Evolutionary conservation across 2,888 invertebrate genomes (phyloP).

Genomic region (Mylabris sibirica): DNA sequence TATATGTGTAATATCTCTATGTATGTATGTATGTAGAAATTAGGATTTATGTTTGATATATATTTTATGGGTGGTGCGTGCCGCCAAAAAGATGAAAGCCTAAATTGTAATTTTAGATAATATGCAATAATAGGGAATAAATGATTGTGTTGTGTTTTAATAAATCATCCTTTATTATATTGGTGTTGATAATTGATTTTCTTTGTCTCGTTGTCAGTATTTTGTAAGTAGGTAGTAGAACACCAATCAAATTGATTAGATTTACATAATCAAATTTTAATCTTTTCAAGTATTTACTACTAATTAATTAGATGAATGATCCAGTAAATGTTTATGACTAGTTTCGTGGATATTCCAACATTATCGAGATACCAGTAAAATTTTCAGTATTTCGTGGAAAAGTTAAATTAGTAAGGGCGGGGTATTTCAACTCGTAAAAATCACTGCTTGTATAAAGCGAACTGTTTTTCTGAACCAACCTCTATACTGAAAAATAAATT

Average conservation of each 20-base stretch:
- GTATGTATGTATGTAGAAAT: constrained; percentile 21
- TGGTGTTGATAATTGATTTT: background rate
- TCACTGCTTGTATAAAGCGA: background rate
- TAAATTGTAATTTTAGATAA: background rate
- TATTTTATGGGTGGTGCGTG: constrained; percentile 22
- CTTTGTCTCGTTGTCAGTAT: background rate
- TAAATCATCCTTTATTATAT: background rate
- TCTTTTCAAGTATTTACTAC: background rate
- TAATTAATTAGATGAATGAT: background rate
- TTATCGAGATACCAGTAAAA: background rate
- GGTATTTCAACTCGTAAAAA: constrained; percentile 3
- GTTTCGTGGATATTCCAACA: background rate
- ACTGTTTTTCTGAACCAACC: background rate
- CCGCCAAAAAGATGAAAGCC: background rate
- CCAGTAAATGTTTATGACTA: background rate
- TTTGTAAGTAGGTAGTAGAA: too few relatives aligned
- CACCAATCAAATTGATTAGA: background rate
- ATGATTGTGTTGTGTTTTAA: background rate
- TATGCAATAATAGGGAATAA: background rate
- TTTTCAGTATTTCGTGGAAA: background rate
- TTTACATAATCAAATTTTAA: background rate
- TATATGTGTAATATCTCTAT: too few relatives aligned
- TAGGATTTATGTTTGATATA: constrained; percentile 37
- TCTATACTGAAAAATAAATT: background rate
- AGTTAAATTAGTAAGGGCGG: constrained; percentile 5